Evolutionary conservation across 2,888 invertebrate genomes (phyloP).

Genomic region (Microchrysa polita): DNA sequence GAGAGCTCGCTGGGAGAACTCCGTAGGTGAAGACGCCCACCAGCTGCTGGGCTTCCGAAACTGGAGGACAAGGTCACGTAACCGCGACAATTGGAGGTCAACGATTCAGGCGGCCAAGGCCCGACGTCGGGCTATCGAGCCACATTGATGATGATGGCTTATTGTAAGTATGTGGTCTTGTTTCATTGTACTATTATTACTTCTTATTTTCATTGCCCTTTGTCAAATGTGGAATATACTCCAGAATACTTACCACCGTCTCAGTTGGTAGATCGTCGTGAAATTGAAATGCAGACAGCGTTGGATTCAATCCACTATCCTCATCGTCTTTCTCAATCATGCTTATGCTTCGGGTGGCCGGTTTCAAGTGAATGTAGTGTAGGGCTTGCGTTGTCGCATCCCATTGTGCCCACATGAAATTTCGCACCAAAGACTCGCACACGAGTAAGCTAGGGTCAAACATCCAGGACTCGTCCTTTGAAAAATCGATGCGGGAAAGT

Average conservation of each 20-base stretch:
- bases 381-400: slow-evolving; percentile 77
- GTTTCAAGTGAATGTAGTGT: slow-evolving; percentile 84
- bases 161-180: too few relatives aligned
- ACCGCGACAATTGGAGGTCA: too few relatives aligned
- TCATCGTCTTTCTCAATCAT: slow-evolving; percentile 71
- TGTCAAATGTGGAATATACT: too few relatives aligned
- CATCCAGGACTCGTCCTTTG: slow-evolving; percentile 63
- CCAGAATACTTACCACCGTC: slow-evolving; percentile 74
- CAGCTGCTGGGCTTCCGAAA: too few relatives aligned
- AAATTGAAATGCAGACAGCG: slow-evolving; percentile 84
- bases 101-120: too few relatives aligned
- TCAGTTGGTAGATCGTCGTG: slow-evolving; percentile 87
- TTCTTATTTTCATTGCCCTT: too few relatives aligned
- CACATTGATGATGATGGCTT: too few relatives aligned
- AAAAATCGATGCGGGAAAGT: slow-evolving; percentile 54
- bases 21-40: too few relatives aligned
- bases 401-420: slow-evolving; percentile 90
- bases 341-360: slow-evolving; percentile 72
- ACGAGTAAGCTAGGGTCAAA: slow-evolving; percentile 68
- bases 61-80: too few relatives aligned
- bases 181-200: too few relatives aligned
- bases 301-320: slow-evolving; percentile 73
- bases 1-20: too few relatives aligned
- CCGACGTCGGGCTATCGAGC: too few relatives aligned
- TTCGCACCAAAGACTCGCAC: slow-evolving; percentile 71